Conservation (phyloP, 2,797 vertebrate species). For the Manis pentadactyla region DNA sequence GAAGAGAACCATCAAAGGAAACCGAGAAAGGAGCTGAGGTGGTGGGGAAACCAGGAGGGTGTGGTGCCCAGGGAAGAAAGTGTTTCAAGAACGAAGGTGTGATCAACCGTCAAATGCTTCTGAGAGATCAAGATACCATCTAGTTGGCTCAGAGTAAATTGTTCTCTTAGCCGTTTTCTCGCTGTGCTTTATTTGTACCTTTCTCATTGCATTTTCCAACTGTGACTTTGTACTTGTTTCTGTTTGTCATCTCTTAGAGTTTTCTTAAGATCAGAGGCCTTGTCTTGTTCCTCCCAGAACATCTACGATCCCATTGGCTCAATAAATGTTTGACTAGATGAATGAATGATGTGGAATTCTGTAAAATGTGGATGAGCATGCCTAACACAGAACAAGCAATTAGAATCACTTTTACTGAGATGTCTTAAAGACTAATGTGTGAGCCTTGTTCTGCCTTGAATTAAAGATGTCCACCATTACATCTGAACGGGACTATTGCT, state of each 20-base stretch:
- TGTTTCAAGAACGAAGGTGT: constrained; percentile 67
- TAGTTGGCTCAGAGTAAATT: background rate
- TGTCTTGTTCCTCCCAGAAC: background rate
- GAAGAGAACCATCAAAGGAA: constrained; percentile 34
- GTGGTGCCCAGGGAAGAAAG: constrained; percentile 71
- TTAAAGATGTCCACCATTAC: background rate
- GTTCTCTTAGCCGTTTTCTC: background rate
- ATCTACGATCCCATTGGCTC: background rate
- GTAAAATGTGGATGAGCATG: background rate
- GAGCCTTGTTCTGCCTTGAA: constrained; percentile 6
- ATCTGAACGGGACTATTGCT: background rate
- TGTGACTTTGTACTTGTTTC: background rate
- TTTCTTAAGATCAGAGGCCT: background rate
- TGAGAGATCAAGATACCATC: background rate
- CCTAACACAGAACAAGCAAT: background rate
- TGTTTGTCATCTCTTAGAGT: background rate
- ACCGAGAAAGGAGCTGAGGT: constrained; percentile 47
- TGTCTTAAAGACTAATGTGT: background rate
- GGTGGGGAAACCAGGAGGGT: constrained; percentile 60
- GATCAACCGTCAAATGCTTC: constrained; percentile 58
- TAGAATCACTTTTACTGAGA: background rate
- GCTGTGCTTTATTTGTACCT: background rate
- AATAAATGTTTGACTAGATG: background rate
- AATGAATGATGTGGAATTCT: background rate
- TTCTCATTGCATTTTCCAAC: background rate